phyloP scores from a whole-genome alignment of 2,888 invertebrate genomes.

The Scaptomyza parva region DNA sequence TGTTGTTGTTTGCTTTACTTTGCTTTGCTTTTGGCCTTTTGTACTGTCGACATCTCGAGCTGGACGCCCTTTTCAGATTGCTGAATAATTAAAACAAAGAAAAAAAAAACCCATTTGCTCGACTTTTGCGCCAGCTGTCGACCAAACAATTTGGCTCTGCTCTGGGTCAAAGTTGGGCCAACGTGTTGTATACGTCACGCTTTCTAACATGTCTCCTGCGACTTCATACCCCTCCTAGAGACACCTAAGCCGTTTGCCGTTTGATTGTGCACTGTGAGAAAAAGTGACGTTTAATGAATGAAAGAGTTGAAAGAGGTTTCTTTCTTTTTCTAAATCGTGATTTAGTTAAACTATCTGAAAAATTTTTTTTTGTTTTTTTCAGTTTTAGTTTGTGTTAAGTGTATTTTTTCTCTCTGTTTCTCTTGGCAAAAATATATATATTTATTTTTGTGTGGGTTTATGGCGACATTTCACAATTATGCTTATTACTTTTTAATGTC shows the following conservation, averaged over 20 bases:
- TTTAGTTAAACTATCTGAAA: background rate
- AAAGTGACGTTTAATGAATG: too few relatives aligned
- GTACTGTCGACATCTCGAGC: slow-evolving; percentile 31
- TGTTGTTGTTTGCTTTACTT: too few relatives aligned
- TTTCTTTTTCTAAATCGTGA: background rate
- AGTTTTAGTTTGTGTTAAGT: too few relatives aligned
- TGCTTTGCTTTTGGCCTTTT: slow-evolving; percentile 17
- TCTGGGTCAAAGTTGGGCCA: slow-evolving; percentile 76
- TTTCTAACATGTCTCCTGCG: slow-evolving; percentile 2
- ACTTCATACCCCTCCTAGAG: background rate
- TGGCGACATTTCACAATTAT: slow-evolving; percentile 71
- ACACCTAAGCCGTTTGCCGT: background rate
- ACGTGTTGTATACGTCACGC: slow-evolving; percentile 55
- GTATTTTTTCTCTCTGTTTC: slow-evolving; percentile 21
- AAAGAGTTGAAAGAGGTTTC: too few relatives aligned
- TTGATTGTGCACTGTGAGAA: background rate
- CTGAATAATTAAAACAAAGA: slow-evolving; percentile 66
- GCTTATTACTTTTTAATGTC: slow-evolving; percentile 76
- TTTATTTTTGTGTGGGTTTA: slow-evolving; percentile 12
- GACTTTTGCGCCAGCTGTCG: slow-evolving; percentile 73
- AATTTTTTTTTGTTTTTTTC: too few relatives aligned
- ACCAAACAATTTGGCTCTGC: slow-evolving; percentile 66
- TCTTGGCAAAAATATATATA: background rate
- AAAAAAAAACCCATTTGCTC: slow-evolving; percentile 32
- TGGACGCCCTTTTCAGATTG: slow-evolving; percentile 46